Conservation (phyloP, 2,113 vertebrate species). For the Semicossyphus pulcher region DNA sequence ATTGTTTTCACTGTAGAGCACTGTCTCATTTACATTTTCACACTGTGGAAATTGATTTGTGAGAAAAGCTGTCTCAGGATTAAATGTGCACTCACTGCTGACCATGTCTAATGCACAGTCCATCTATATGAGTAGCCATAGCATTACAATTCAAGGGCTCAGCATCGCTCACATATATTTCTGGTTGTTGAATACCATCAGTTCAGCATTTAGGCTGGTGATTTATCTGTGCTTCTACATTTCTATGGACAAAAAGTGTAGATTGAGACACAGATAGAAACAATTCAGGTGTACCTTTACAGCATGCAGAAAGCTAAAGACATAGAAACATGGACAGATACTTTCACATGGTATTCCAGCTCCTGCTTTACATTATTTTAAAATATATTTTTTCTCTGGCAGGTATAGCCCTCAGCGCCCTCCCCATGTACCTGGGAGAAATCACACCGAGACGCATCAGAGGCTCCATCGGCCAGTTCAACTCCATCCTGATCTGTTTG, state of each 20-base stretch:
- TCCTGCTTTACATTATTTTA: too few species aligned
- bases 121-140: not conserved
- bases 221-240: not conserved
- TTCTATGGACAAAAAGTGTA: not conserved
- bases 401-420: slow-evolving; percentile 92
- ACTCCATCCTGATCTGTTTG: slow-evolving; percentile 93
- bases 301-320: not conserved
- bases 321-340: not conserved
- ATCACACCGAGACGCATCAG: slow-evolving; percentile 92
- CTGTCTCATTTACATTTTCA: not conserved
- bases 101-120: not conserved
- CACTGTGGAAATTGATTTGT: slow-evolving; percentile 4
- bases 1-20: not conserved
- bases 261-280: not conserved
- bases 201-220: not conserved
- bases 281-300: too few species aligned
- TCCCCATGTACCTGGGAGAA: slow-evolving; percentile 96
- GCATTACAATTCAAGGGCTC: not conserved
- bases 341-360: not conserved
- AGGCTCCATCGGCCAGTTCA: slow-evolving; percentile 93
- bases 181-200: not conserved
- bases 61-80: not conserved
- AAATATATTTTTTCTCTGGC: slow-evolving; percentile 5
- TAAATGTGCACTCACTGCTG: not conserved
- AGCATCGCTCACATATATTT: slow-evolving; percentile 4